Percentiles rank a stretch among this genome's conserved stretches.
Conservation (phyloP, 2,797 vertebrate genomes). For the Chrosomus eos region DNA sequence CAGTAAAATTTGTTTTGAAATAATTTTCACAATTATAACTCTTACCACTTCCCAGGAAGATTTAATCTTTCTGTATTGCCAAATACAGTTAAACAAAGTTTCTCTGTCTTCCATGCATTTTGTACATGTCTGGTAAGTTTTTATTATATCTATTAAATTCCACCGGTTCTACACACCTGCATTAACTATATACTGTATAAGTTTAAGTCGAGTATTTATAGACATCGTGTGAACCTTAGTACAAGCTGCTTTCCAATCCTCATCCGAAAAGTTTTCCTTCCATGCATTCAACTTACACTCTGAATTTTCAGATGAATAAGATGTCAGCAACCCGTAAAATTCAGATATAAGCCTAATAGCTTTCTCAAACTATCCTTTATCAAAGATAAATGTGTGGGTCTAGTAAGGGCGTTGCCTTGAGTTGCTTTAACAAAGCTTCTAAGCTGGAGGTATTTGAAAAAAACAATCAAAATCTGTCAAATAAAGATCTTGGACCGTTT, state of each 20-base stretch:
- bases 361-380: background rate
- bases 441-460: no score
- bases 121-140: background rate
- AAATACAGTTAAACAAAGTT: background rate
- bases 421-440: no score
- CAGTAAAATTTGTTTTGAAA: background rate
- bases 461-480: no score
- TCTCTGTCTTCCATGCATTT: background rate
- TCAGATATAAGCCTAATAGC: background rate
- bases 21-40: background rate
- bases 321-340: background rate
- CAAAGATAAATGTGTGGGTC: no score
- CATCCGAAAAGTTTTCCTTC: background rate
- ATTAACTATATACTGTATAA: background rate
- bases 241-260: background rate
- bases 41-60: background rate
- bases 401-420: no score
- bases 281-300: background rate
- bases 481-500: no score
- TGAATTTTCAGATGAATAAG: background rate
- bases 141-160: constrained; percentile 2
- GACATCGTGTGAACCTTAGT: background rate
- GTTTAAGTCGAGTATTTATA: background rate
- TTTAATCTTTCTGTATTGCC: background rate
- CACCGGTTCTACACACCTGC: background rate